Conservation (phyloP, 2,113 vertebrate species). For the Bettongia penicillata region DNA sequence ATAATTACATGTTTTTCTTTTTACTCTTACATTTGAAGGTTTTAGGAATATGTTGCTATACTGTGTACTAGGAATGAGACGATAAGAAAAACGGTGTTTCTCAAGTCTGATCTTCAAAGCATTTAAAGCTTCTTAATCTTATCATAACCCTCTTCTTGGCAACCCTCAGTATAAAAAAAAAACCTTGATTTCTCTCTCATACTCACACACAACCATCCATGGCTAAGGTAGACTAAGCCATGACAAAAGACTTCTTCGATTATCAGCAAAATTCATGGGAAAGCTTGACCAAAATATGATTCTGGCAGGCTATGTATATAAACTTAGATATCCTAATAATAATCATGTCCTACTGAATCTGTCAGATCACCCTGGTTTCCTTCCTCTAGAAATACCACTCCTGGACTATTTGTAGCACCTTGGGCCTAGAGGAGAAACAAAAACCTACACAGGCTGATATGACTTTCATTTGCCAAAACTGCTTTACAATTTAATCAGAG, state of each 20-base stretch:
- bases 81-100: neutral
- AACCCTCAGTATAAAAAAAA: neutral
- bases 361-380: constrained; percentile 24
- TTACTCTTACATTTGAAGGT: neutral
- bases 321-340: neutral
- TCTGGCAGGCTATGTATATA: neutral
- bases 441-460: constrained; percentile 51
- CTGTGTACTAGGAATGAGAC: neutral
- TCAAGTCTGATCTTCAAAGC: neutral
- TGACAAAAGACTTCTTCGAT: no score
- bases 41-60: neutral
- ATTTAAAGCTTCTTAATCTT: constrained; percentile 42
- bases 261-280: no score
- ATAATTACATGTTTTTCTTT: neutral
- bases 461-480: constrained; percentile 32
- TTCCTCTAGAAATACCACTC: constrained; percentile 38
- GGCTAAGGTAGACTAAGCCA: no score
- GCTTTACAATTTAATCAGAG: constrained; percentile 7
- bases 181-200: neutral
- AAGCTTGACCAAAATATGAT: neutral
- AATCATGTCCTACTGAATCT: neutral
- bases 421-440: constrained; percentile 50
- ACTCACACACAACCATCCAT: no score
- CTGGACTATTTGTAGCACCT: constrained; percentile 50
- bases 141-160: neutral